Conservation (phyloP, 2,113 vertebrate genomes). For the Rhabdomys dilectus region DNA sequence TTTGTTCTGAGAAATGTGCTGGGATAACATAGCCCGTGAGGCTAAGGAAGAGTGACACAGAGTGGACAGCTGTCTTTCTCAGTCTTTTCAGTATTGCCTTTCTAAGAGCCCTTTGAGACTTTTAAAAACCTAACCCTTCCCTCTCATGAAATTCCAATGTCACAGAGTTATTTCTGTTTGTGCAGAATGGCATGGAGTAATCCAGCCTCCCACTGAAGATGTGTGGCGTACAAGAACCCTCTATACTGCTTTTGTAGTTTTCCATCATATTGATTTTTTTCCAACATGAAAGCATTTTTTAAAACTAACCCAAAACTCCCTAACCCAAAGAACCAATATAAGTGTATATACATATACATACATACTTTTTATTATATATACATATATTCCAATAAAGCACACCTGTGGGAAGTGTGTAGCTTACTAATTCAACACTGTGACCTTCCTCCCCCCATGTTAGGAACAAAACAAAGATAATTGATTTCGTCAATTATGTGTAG, state of each 20-base stretch:
- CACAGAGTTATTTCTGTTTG: not conserved
- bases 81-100: not conserved
- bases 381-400: not conserved
- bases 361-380: too few species aligned
- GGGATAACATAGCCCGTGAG: not conserved
- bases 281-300: not conserved
- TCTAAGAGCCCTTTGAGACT: not conserved
- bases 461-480: not conserved
- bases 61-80: not conserved
- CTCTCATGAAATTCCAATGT: not conserved
- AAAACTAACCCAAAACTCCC: not conserved
- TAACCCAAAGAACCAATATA: not conserved
- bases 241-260: not conserved
- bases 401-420: not conserved
- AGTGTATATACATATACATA: not conserved
- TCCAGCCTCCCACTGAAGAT: not conserved
- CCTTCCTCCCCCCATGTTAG: not conserved
- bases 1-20: not conserved
- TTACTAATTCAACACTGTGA: slow-evolving; percentile 1
- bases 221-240: not conserved
- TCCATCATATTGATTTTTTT: slow-evolving; percentile 2
- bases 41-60: not conserved
- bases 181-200: not conserved
- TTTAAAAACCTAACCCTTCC: not conserved
- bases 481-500: not conserved